Evolutionary conservation across 2,888 invertebrate species (phyloP).

Genomic region (Trichopria drosophilae): DNA sequence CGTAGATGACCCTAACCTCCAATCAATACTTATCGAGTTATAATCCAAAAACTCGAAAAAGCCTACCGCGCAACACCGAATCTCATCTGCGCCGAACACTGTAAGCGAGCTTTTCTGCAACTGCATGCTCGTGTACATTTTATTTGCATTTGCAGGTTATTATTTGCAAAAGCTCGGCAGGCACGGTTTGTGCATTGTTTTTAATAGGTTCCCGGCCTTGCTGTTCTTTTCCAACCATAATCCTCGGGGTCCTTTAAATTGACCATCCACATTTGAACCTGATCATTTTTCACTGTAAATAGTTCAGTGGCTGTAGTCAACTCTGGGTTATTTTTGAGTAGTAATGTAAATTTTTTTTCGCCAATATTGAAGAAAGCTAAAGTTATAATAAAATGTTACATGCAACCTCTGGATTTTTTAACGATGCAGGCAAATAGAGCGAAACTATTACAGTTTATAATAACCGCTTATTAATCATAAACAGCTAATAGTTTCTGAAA

Average conservation of each 20-base stretch:
- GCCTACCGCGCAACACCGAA: too few relatives aligned
- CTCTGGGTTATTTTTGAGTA: not conserved
- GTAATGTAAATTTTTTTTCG: not conserved
- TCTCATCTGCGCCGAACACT: too few relatives aligned
- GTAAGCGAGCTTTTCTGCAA: constrained; percentile 1
- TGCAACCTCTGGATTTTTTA: not conserved
- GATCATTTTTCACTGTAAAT: constrained; percentile 4
- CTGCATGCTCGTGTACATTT: constrained; percentile 2
- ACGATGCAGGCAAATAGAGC: not conserved
- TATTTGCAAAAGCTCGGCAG: not conserved
- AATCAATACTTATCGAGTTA: too few relatives aligned
- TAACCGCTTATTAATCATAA: constrained; percentile 1
- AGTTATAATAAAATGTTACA: constrained; percentile 4
- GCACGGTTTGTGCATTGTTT: not conserved
- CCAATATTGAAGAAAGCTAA: constrained; percentile 3
- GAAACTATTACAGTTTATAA: not conserved
- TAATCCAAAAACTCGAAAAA: too few relatives aligned
- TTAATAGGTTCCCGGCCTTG: not conserved
- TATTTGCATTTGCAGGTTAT: constrained; percentile 3
- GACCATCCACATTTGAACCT: constrained; percentile 17
- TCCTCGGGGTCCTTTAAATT: not conserved
- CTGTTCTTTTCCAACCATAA: not conserved
- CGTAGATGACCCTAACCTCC: too few relatives aligned
- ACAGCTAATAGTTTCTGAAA: too few relatives aligned
- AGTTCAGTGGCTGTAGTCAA: not conserved